A percentile compares a stretch with the other conserved stretches of the same genome.
phyloP scores from a whole-genome alignment of 2,797 vertebrate species.

The Syndactyla subalaris region DNA sequence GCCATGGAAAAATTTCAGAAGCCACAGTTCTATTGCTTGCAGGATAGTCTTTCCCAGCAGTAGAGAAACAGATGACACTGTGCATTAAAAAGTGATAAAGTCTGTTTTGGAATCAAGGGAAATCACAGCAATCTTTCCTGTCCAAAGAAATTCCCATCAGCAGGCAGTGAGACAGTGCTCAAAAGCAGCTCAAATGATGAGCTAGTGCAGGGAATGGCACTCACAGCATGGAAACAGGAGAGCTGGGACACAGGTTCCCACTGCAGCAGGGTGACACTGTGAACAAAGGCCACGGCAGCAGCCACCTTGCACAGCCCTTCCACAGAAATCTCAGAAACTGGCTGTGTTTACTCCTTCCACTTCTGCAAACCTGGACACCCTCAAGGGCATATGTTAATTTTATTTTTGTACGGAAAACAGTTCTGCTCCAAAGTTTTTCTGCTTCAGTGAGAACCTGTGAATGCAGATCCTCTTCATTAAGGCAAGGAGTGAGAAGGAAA shows the following conservation, averaged over 20 bases:
- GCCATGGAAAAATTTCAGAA: not conserved
- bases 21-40: not conserved
- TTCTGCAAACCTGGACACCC: not conserved
- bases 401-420: not conserved
- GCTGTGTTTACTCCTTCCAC: accelerated
- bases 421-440: not conserved
- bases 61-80: not conserved
- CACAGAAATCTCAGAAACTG: not conserved
- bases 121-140: not conserved
- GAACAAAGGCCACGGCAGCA: not conserved
- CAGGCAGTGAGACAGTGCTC: not conserved
- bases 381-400: accelerated
- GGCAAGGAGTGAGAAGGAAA: not conserved
- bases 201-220: not conserved
- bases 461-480: not conserved
- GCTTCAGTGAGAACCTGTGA: not conserved
- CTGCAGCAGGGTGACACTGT: not conserved
- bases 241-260: not conserved
- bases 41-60: not conserved
- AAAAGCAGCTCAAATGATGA: not conserved
- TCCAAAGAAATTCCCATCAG: not conserved
- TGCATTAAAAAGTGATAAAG: not conserved
- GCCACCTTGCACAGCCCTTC: not conserved
- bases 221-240: not conserved
- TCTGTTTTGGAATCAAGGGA: not conserved